These are phyloP conservation scores for Corydoras sp. DNA, from an alignment of 2,113 vertebrate genomes.

Conservation along the genomic window DNA sequence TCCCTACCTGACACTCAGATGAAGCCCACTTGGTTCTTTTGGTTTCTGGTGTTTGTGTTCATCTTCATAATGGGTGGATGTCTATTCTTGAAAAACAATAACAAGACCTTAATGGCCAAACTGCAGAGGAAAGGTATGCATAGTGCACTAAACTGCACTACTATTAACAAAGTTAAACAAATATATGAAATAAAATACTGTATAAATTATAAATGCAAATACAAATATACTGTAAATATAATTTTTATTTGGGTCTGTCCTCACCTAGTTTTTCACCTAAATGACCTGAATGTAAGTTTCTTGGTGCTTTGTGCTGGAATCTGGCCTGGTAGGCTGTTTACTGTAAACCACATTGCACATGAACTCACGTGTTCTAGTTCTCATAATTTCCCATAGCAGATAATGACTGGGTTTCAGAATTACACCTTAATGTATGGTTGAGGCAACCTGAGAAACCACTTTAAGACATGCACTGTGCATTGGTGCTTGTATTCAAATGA, in stretches of 20 bases:
- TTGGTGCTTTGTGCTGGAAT: conserved; percentile 14
- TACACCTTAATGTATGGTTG: conserved; percentile 6
- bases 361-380: conserved; percentile 30
- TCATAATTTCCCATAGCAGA: conserved; percentile 17
- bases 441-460: conserved; percentile 34
- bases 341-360: conserved; percentile 25
- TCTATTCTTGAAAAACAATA: conserved; percentile 1
- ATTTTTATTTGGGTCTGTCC: no score
- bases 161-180: no score
- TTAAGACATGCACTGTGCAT: background rate
- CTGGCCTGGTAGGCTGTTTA: conserved; percentile 13
- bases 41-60: background rate
- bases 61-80: conserved; percentile 3
- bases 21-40: background rate
- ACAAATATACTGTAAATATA: no score
- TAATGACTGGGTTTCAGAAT: conserved; percentile 30
- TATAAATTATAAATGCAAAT: no score
- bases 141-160: background rate
- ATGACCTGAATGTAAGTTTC: background rate
- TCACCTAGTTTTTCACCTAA: background rate
- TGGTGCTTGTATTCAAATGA: background rate
- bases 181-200: no score
- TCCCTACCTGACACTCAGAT: background rate
- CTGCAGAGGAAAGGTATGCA: conserved; percentile 4
- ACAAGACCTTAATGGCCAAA: conserved; percentile 7